Evolutionary conservation across 2,888 invertebrate genomes (phyloP), one percentile per base, ranked within the genome.

Genomic region (Synergus japonicus): DNA sequence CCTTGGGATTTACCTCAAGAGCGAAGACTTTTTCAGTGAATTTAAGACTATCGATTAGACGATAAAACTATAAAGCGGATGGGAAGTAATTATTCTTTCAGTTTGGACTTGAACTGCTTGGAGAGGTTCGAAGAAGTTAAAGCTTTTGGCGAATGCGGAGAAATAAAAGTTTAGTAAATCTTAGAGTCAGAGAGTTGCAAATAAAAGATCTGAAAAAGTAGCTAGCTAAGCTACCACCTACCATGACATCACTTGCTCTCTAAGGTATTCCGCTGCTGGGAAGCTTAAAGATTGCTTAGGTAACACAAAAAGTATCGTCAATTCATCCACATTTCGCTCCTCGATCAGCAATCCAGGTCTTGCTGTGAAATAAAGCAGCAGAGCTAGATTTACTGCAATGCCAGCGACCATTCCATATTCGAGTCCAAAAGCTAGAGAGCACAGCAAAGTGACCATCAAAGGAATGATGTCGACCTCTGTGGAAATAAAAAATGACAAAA

Each of bases 381-480:
- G 91, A 15, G 95, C 81, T 46, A 96, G 92, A 88, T 96, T 96
- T n/a, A 95, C 92, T 0, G 91, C 92, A 43, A 96, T 95, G 4
- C 96, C 96, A 73, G 94, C 93, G 15, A 95, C 90, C 82, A 96
- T 93, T 7, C 96, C 96, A 73, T 95, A 91, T 92, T 97, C 97
- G 66, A 97, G 94, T 12, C 96, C 96, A 79, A 96, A 88, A 22
- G 93, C 90, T 46, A 97, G 92, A 84, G 96, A 96, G 83, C 94
- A 93, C 7, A 96, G 79, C 83, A 97, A 95, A 9, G 97, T 96
- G 9, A 95, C 93, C 67, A 94, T 83, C 79, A 96, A 93, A 3
- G 96, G 95, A 73, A 96, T 92, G 73, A 96, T 90, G 88, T 97
- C 97, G 77, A 95, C 90, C 91, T 95, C 96, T 97, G 92, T 10